These are phyloP conservation scores for Rostratula benghalensis DNA, from an alignment of 2,113 vertebrate genomes.

Conservation along the genomic window DNA sequence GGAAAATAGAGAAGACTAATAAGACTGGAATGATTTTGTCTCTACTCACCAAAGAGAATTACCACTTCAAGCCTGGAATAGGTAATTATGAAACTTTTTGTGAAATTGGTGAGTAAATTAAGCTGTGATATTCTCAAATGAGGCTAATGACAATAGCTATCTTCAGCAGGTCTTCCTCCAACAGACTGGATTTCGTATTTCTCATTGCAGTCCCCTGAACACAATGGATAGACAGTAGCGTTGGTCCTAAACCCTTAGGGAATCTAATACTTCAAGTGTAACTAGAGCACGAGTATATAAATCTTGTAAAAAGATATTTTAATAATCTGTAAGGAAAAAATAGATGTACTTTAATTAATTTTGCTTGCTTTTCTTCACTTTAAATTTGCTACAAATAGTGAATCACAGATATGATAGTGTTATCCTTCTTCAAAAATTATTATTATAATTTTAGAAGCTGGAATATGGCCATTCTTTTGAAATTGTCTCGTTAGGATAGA, in stretches of 20 bases:
- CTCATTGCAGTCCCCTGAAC: not conserved
- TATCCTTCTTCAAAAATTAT: not conserved
- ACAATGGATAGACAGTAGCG: not conserved
- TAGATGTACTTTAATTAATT: conserved; percentile 6
- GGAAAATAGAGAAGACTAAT: not conserved
- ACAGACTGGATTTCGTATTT: not conserved
- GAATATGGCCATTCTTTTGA: not conserved
- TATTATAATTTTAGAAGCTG: not conserved
- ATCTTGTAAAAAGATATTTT: not conserved
- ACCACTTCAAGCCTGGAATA: not conserved
- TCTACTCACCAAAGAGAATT: not conserved
- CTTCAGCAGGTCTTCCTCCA: not conserved
- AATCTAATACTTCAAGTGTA: not conserved
- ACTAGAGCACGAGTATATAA: not conserved
- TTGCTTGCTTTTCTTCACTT: conserved; percentile 4
- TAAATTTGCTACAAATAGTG: not conserved
- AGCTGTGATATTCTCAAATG: not conserved
- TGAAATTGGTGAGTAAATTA: not conserved
- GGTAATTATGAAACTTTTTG: not conserved
- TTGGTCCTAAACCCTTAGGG: not conserved
- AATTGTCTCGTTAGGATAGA: not conserved
- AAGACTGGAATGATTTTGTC: not conserved
- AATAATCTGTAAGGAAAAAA: not conserved
- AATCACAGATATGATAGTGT: not conserved
- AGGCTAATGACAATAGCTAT: not conserved